A percentile compares a stretch with the other conserved stretches of the same genome.
phyloP scores from a whole-genome alignment of 1,140 invertebrate genomes.

The Rhagoletis zephyria region DNA sequence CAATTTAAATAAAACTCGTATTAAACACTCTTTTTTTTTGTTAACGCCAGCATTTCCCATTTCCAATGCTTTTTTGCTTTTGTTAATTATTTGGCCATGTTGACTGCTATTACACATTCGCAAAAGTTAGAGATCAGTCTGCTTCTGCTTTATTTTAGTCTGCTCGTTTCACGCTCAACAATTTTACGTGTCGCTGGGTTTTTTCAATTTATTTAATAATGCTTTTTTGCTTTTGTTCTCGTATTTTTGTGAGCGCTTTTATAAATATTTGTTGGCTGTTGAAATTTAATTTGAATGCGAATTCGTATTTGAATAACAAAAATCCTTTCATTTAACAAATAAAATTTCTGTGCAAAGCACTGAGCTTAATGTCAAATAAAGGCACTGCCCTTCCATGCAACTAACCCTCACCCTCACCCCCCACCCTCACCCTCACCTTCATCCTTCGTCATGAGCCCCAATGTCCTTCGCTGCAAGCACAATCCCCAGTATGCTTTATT shows the following conservation, averaged over 20 bases:
- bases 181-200: slow-evolving; percentile 38
- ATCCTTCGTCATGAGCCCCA: no score
- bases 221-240: neutral
- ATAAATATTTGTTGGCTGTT: neutral
- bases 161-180: slow-evolving; percentile 20
- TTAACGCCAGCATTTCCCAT: neutral
- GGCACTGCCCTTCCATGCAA: neutral
- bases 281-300: slow-evolving; percentile 43
- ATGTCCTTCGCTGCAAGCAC: neutral
- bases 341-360: slow-evolving; percentile 11
- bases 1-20: slow-evolving; percentile 7
- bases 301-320: slow-evolving; percentile 47
- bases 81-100: slow-evolving; percentile 17
- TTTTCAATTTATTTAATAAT: slow-evolving; percentile 9
- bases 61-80: neutral
- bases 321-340: slow-evolving; percentile 44
- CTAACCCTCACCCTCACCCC: neutral
- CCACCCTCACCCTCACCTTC: neutral
- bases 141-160: neutral
- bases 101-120: slow-evolving; percentile 13
- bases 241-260: neutral
- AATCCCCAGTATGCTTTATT: neutral
- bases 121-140: slow-evolving; percentile 15
- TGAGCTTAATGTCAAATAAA: slow-evolving; percentile 42
- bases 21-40: neutral